Evolutionary conservation across 2,888 invertebrate genomes (phyloP), one percentile per base, ranked within the genome.

Genomic region (Euzophera pinguis): DNA sequence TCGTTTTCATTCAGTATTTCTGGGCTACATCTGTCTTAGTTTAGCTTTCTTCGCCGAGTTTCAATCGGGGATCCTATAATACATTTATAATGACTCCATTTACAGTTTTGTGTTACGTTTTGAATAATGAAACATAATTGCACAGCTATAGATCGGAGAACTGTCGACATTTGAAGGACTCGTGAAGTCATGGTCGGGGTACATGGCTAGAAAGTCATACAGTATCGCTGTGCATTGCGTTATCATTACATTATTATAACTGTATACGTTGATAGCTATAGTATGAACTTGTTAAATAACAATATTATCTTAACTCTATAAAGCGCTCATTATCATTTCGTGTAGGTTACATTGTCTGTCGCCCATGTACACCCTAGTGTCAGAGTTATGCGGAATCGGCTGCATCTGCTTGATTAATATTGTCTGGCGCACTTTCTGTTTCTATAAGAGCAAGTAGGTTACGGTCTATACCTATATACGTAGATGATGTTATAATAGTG

Each of bases 141-240:
- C 13, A 13, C 9, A 32, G 32, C 29, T 13, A 3, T 13, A n/a
- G 6, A 38, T 38, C 22, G 42, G 3, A 7, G 32, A 13, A 45
- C 45, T 32, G 37, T 22, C 27, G 49, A 13, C 39, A 39, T 49
- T 22, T 49, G 49, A 49, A 39, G 39, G 38, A 49, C 49, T 49
- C 27, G 49, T 35, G 35, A 38, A 49, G 49, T 39, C 49, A 49
- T 29, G 49, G 49, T 39, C 49, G 38, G 5, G 27, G 39, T 49
- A 49, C 38, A 38, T 49, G 27, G n/a, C 49, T 49, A 49, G 49
- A 49, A 49, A 49, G 49, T 48, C 38, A 22, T 38, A 38, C 27
- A 38, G 49, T 49, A 38, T 37, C 4, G 5, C 38, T 22, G 37
- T 39, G 37, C 37, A 12, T 49, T 38, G 38, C 29, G 49, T 38